phyloP scores from a whole-genome alignment of 2,888 invertebrate species.

The Lamellibrachia columna region DNA sequence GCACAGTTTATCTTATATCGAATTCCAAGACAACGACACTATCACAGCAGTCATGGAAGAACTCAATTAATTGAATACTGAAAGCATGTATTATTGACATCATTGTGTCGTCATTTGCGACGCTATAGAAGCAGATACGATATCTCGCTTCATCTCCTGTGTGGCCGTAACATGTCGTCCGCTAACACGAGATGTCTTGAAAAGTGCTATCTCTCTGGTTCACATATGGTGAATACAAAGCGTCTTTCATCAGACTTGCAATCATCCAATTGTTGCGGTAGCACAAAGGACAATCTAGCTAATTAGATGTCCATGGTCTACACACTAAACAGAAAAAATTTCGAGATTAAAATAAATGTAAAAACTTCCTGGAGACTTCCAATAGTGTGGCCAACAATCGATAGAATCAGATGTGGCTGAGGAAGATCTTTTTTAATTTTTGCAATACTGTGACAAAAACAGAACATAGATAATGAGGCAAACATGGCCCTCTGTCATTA shows the following conservation, averaged over 20 bases:
- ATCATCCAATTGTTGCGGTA: neutral
- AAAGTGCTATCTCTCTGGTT: neutral
- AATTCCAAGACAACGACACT: neutral
- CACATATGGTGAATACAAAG: neutral
- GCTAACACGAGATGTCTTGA: conserved; percentile 2
- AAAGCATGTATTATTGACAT: neutral
- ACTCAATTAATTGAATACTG: neutral
- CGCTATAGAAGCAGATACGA: neutral
- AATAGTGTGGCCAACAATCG: neutral
- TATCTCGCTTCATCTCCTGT: neutral
- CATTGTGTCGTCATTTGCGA: neutral
- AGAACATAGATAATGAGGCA: neutral
- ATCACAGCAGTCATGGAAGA: neutral
- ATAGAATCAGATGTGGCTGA: neutral
- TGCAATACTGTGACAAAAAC: neutral
- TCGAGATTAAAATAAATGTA: neutral
- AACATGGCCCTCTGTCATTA: neutral
- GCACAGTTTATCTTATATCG: neutral
- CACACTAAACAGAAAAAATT: neutral
- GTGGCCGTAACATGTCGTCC: neutral
- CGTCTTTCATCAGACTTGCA: neutral
- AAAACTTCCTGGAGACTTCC: neutral
- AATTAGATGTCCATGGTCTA: neutral
- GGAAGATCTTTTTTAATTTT: neutral
- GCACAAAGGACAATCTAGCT: neutral